Conservation (phyloP, 2,797 vertebrate species). For the Austrolebias charrua region DNA sequence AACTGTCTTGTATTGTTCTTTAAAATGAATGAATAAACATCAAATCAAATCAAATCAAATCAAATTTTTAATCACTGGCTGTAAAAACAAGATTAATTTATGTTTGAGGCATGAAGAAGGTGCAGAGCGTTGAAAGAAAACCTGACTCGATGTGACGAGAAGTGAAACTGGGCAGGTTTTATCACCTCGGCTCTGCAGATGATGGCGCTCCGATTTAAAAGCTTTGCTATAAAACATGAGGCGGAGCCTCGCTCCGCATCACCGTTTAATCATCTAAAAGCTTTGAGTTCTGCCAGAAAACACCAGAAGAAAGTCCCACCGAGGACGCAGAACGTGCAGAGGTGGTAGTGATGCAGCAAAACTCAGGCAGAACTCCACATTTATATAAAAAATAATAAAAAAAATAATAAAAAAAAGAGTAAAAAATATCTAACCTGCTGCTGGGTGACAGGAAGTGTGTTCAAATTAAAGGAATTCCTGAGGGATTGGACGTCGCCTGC, state of each 20-base stretch:
- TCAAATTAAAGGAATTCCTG: no score
- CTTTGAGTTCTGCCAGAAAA: not conserved
- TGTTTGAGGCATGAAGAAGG: not conserved
- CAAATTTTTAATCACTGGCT: no score
- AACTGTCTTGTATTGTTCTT: no score
- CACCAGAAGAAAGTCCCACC: not conserved
- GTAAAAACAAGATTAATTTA: not conserved
- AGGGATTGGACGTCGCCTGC: no score
- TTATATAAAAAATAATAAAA: no score
- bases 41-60: no score
- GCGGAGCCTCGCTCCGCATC: not conserved
- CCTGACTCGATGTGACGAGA: not conserved
- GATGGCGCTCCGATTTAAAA: conserved; percentile 1
- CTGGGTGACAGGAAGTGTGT: no score
- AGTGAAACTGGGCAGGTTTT: not conserved
- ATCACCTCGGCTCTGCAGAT: not conserved
- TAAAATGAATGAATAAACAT: no score
- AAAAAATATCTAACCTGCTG: no score
- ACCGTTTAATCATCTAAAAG: conserved; percentile 38
- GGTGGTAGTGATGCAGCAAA: not conserved
- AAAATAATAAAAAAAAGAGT: no score
- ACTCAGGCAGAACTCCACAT: no score
- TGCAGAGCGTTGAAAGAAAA: not conserved
- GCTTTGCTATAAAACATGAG: conserved; percentile 2
- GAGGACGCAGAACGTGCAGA: not conserved